Conservation (phyloP, 2,113 vertebrate species). For the Notothenia rossii region DNA sequence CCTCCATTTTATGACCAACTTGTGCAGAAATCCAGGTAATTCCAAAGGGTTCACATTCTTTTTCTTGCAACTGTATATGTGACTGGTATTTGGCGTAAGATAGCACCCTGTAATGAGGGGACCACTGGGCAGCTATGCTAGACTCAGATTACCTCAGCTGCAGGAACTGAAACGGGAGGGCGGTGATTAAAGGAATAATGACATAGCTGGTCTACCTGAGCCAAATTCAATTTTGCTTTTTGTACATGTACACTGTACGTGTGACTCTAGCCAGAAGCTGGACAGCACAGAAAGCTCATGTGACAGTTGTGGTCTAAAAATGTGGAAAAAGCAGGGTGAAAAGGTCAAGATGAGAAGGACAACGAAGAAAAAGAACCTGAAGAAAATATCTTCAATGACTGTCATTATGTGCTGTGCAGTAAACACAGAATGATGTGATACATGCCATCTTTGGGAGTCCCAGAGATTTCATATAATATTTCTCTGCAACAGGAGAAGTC, state of each 20-base stretch:
- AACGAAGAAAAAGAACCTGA: no score
- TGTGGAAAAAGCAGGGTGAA: no score
- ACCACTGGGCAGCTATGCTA: constrained; percentile 39
- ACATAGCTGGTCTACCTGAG: constrained; percentile 35
- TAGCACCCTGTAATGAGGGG: constrained; percentile 40
- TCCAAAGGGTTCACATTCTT: no score
- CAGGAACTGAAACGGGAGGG: constrained; percentile 28
- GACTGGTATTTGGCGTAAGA: constrained; percentile 47
- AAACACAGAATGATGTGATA: not conserved
- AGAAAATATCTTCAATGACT: no score
- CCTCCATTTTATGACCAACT: no score
- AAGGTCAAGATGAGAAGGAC: no score
- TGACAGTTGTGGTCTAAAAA: not conserved
- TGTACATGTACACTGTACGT: no score
- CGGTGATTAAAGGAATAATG: constrained; percentile 37
- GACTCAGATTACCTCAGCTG: constrained; percentile 59
- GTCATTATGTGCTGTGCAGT: not conserved
- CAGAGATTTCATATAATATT: not conserved
- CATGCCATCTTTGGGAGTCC: not conserved
- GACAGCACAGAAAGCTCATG: not conserved
- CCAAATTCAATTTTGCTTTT: not conserved
- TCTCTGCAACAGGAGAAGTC: not conserved
- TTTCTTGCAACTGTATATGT: not conserved
- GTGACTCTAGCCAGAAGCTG: not conserved
- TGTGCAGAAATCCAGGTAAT: no score